Evolutionary conservation across 2,113 vertebrate genomes (phyloP).

Genomic region (Psilopsiagon aymara): DNA sequence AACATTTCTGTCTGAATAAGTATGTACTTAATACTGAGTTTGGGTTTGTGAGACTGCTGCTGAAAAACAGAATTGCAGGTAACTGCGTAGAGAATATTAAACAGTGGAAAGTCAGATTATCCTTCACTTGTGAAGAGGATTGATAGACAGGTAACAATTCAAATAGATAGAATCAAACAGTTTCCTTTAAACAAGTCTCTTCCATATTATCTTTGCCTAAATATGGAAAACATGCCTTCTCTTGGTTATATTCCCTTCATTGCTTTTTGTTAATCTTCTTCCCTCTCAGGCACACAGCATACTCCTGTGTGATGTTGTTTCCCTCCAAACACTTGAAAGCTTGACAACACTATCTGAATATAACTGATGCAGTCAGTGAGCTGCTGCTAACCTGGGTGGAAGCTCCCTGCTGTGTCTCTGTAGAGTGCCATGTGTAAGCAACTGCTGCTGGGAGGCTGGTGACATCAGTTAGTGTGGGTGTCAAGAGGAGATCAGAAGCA

Average conservation of each 20-base stretch:
- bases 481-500: neutral
- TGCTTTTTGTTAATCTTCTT: neutral
- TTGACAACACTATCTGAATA: neutral
- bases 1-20: neutral
- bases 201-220: neutral
- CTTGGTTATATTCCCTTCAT: neutral
- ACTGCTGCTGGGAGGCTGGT: neutral
- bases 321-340: neutral
- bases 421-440: neutral
- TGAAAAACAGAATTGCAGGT: neutral
- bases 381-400: neutral
- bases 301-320: neutral
- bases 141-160: neutral
- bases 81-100: neutral
- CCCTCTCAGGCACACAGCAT: neutral
- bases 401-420: neutral
- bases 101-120: neutral
- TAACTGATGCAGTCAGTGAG: neutral
- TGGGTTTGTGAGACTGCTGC: neutral
- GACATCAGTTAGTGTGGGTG: fast-evolving
- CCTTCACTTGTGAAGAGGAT: neutral
- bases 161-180: neutral
- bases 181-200: neutral
- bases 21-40: neutral
- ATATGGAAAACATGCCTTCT: neutral